Base-by-base conservation (phyloP, 30 jellyfish, hydroid and myxozoan species). In the Catostylus mosaicus region DNA sequence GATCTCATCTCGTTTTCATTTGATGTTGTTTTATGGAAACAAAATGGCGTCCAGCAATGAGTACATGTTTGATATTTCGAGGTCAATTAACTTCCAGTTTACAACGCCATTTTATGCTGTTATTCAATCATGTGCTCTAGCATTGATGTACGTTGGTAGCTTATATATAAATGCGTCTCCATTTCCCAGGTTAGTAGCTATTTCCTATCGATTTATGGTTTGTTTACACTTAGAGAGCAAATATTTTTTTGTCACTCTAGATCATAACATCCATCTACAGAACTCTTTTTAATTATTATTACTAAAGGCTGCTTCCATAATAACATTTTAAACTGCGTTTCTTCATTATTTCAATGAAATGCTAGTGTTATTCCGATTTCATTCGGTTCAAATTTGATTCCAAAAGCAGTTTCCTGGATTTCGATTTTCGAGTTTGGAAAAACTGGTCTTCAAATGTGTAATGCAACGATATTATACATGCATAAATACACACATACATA, bases 71-170 rank as follows among this genome's bases (percentile, higher is more conserved):
- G 83, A 71, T 32, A 24, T 59, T 18, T 38, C 59, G 14, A 50
- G 46, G 50, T 67, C 77, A 12, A 56, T 57, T 27, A 76, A 59
- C 22, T 83, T 83, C 30, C 64, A 40, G 32, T 31, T 35, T 10
- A 62, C 54, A 35, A 51, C 82, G 36, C 69, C 77, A 32, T 14
- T 26, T 27, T 22, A 34, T 43, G 94, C 97, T 11, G 52, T 67
- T 48, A 30, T 65, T 11, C 66, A 67, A 27, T 63, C 88, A 52
- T 37, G 68, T 37, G 30, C 45, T 31, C 82, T 89, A n/a, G 94
- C 95, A 27, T 10, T 83, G 54, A 62, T 78, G 20, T 89, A 89
- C 71, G 97, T 89, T 62, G 97, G 97, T 19, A 89, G 97, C 60
- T 47, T 89, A 77, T 89, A 89, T 45, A 35, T 89, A 27, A 73